Evolutionary conservation across 2,113 vertebrate genomes (phyloP), one percentile per base, ranked within the genome.

Genomic region (Noctilio leporinus): DNA sequence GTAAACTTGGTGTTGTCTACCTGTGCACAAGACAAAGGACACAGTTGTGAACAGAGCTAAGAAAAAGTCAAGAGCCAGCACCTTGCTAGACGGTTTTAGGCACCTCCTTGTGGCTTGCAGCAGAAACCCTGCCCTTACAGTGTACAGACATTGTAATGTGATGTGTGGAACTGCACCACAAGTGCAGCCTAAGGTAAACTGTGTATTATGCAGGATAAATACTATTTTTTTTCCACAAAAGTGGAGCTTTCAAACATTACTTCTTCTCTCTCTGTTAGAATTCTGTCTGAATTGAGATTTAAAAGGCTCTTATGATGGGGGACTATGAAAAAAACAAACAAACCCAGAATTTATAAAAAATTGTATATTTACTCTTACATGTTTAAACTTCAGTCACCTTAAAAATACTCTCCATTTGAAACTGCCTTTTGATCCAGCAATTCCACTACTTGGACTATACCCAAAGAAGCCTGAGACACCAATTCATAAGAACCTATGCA

Each of bases 1-100:
- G 99, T 99, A 91, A 99, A 99, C 97, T 98, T 99, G 83, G 98
- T 98, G 98, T 98, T 99, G 97, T 99, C 99, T 76, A 99, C 98
- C 99, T 99, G 86, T 10, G 30, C 6, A 81, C 15, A 81, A 95
- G 55, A 93, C 7, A 38, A 53, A 87, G 94, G 78, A 33, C 30
- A 0, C 1, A 9, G 70, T 4, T 2, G 5, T 75, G 73, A 96
- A 2, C 4, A 49, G 7, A 12, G 38, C 24, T n/a, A 14, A 47
- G 10, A 16, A 8, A 40, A 47, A 26, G 22, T 67, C 40, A 33
- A 28, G 24, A 38, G 40, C 72, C 9, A 10, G 64, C 15, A 33
- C n/a, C 28, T 59, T 53, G 55, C 73, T 5, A 30, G 16, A 82
- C 19, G 73, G 10, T 19, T 17, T 14, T 20, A 28, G 73, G 12